Evolutionary conservation across 2,797 vertebrate species (phyloP).

Genomic region (Periparus ater): DNA sequence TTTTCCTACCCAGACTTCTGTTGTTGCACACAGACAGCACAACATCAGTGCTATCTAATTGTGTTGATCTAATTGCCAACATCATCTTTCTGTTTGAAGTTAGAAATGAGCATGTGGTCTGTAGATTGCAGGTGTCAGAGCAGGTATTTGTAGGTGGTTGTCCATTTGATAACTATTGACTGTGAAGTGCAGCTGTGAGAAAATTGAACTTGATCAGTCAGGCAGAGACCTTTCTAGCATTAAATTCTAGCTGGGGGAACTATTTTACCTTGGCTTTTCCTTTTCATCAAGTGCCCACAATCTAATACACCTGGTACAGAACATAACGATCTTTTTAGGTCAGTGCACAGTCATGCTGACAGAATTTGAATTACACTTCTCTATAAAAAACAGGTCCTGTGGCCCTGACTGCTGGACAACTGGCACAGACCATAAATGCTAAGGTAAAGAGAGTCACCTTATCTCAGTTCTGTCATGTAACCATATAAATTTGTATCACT

Average conservation of each 20-base stretch:
- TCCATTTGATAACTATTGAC: not conserved
- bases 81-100: not conserved
- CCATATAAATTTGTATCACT: not conserved
- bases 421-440: not conserved
- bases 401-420: not conserved
- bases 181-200: not conserved
- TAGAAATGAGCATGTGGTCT: not conserved
- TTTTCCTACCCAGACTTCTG: not conserved
- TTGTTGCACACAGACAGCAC: not conserved
- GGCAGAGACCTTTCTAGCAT: not conserved
- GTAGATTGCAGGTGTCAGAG: not conserved
- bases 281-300: not conserved
- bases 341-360: not conserved
- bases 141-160: not conserved
- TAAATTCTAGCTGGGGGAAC: not conserved
- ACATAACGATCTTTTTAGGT: not conserved
- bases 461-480: not conserved
- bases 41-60: not conserved
- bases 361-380: not conserved
- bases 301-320: not conserved
- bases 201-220: not conserved
- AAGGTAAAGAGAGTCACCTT: not conserved
- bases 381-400: not conserved
- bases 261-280: not conserved
- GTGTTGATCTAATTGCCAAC: not conserved